Evolutionary conservation across 2,797 vertebrate genomes (phyloP).

Genomic region (Enteromius argenteus): DNA sequence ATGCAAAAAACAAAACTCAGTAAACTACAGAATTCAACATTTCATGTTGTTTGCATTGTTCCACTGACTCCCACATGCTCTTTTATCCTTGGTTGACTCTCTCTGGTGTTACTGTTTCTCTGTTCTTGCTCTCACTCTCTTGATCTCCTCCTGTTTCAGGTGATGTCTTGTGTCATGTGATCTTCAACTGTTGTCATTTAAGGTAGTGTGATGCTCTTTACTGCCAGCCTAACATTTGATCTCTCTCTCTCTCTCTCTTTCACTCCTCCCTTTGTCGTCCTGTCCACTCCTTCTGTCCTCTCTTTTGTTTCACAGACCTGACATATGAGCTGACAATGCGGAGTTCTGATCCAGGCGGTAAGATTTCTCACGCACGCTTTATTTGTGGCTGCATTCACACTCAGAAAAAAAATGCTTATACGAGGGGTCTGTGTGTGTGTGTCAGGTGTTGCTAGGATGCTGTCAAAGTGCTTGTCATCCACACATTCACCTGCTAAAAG

Average conservation of each 20-base stretch:
- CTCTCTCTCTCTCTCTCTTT: neutral
- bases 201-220: slow-evolving; percentile 25
- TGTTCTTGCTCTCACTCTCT: slow-evolving; percentile 6
- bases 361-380: slow-evolving; percentile 64
- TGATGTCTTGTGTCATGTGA: slow-evolving; percentile 42
- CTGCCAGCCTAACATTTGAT: slow-evolving; percentile 46
- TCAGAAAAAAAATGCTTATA: neutral
- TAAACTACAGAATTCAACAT: neutral
- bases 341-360: slow-evolving; percentile 91
- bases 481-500: neutral
- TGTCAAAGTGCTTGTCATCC: neutral
- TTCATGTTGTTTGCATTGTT: neutral
- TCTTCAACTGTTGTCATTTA: slow-evolving; percentile 38
- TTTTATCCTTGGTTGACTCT: slow-evolving; percentile 7
- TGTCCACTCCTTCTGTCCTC: slow-evolving; percentile 36
- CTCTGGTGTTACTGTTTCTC: neutral
- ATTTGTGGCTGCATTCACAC: slow-evolving; percentile 14
- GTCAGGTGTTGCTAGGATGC: slow-evolving; percentile 8
- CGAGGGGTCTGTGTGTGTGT: neutral
- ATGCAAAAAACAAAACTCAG: neutral
- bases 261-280: neutral
- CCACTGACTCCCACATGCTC: neutral
- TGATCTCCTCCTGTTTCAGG: slow-evolving; percentile 8
- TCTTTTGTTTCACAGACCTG: slow-evolving; percentile 82
- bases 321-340: slow-evolving; percentile 95